Base-by-base conservation (phyloP, 2,797 vertebrate genomes). In the Epinephelus coioides region DNA sequence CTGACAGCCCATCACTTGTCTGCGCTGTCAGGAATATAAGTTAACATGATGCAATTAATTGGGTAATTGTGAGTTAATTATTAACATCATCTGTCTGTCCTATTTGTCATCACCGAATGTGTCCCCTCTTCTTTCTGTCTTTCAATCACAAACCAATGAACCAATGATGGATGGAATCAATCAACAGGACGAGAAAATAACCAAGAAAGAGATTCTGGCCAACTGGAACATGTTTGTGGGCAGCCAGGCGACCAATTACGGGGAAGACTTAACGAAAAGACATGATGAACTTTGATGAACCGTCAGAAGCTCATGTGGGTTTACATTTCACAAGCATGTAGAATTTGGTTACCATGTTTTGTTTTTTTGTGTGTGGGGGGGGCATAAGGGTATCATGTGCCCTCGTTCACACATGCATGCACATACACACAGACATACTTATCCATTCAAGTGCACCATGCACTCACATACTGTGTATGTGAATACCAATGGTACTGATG, bases 161-260 rank as follows among this genome's bases (percentile, higher is more conserved):
- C 76, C 80, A 86, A 83, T 84, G 18, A 55, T 55, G 84, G 85
- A 84, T 49, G 81, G 73, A 87, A 87, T 76, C 76, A 68, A 86
- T 61, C 79, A 6, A 18, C 93, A 98, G 97, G 97, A 98, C 0
- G 94, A 95, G 17, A 97, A 95, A 90, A 95, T 98, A 17, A 96
- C 96, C 85, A 98, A 97, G 92, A 90, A 93, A 46, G 97, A 98
- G 92, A 96, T 98, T 88, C 92, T 98, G 90, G 94, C 92, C 74
- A 98, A 98, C 90, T 98, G 97, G 97, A 97, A 97, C 93, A 97
- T 98, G 97, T 98, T 98, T 88, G 97, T 98, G 69, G 97, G 97
- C 51, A 98, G 97, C 94, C 97, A 97, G 83, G 97, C 95, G 3
- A 98, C 97, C 84, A 98, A 98, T 95, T 98, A 97, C 0, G 97